Conservation (phyloP, 64 coral and sea anemone genomes). For the Montipora cactus region DNA sequence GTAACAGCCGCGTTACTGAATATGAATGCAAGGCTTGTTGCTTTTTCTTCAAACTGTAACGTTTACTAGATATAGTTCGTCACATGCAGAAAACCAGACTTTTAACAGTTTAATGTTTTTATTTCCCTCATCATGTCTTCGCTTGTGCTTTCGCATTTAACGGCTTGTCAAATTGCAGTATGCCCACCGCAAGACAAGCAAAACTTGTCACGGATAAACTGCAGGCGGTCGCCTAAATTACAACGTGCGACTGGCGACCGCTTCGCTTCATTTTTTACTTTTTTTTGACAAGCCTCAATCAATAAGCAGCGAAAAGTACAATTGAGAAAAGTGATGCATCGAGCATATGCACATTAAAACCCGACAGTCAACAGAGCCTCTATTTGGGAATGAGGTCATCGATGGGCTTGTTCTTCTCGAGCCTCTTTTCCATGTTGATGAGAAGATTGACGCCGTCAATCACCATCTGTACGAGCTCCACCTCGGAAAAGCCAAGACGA, state of each 20-base stretch:
- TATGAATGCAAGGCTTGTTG: too few relatives aligned
- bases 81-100: not conserved
- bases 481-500: constrained; percentile 96
- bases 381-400: constrained; percentile 95
- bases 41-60: too few relatives aligned
- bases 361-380: not conserved
- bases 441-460: constrained; percentile 98
- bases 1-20: too few relatives aligned
- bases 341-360: not conserved
- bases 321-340: constrained; percentile 9
- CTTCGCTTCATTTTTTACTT: not conserved
- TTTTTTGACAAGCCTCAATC: not conserved
- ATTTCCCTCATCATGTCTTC: not conserved
- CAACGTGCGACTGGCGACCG: constrained; percentile 5
- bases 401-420: constrained; percentile 83
- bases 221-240: constrained; percentile 10
- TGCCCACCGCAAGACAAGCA: constrained; percentile 48
- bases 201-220: constrained; percentile 36
- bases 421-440: constrained; percentile 95
- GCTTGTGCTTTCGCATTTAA: not conserved
- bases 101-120: not conserved
- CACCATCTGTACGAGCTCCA: constrained; percentile 93
- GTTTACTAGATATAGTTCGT: not conserved
- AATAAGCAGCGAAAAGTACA: constrained; percentile 32
- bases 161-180: constrained; percentile 53